phyloP scores from a whole-genome alignment of 2,797 vertebrate species.

The Tragelaphus oryx region DNA sequence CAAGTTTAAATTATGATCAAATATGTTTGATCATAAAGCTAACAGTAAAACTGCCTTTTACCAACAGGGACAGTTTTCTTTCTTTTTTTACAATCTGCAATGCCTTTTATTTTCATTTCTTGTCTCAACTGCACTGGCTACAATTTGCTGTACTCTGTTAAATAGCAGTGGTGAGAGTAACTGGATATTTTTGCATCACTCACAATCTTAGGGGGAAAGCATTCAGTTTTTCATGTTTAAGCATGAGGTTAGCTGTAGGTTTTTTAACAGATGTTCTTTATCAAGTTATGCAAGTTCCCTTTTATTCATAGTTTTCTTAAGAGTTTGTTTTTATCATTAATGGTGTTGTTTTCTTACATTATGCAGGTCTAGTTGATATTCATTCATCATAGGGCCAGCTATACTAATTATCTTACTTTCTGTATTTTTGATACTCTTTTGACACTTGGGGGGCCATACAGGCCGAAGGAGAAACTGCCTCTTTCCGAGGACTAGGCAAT shows the following conservation, averaged over 20 bases:
- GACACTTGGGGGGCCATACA: not conserved
- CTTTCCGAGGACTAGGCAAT: not conserved
- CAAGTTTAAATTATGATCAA: constrained; percentile 23
- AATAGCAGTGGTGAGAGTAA: not conserved
- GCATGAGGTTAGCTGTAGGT: not conserved
- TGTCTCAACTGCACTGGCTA: not conserved
- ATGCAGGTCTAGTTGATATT: not conserved
- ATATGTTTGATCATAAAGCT: not conserved
- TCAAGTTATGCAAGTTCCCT: not conserved
- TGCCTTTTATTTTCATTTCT: not conserved
- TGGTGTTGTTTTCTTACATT: not conserved
- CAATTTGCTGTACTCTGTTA: not conserved
- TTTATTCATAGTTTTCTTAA: not conserved
- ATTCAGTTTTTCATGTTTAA: not conserved
- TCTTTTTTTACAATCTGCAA: not conserved
- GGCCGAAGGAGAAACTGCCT: not conserved
- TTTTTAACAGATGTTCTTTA: not conserved
- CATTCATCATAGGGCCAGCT: not conserved
- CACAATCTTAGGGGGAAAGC: not conserved
- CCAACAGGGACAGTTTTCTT: not conserved
- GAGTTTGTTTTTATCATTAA: not conserved
- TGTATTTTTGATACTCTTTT: not conserved
- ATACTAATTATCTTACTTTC: not conserved
- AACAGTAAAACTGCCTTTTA: not conserved
- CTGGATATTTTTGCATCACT: not conserved